Percentiles rank a stretch among this genome's conserved stretches.
Conservation (phyloP, 2,797 vertebrate genomes). For the Helarctos malayanus region DNA sequence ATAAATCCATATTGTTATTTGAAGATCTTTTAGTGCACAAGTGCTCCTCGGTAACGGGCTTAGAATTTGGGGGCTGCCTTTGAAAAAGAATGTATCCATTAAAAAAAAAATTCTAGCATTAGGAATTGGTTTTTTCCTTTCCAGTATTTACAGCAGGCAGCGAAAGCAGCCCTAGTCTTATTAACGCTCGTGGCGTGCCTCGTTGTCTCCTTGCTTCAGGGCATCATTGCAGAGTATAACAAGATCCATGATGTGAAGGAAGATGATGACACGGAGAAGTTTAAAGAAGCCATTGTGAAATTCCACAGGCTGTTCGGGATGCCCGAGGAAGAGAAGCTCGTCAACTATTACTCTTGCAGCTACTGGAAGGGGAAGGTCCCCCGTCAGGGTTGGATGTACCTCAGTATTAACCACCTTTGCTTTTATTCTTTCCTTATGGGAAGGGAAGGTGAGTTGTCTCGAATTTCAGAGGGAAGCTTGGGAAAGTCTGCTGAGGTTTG, state of each 20-base stretch:
- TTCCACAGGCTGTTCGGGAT: constrained; percentile 98
- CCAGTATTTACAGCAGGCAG: fast-evolving
- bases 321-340: constrained; percentile 98
- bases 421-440: constrained; percentile 98
- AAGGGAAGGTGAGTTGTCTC: constrained; percentile 94
- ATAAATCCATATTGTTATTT: neutral
- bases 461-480: neutral
- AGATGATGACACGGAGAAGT: constrained; percentile 98
- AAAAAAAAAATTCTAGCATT: neutral
- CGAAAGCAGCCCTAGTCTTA: neutral
- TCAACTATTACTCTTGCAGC: constrained; percentile 99
- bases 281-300: constrained; percentile 97
- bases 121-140: neutral
- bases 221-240: constrained; percentile 98
- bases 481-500: neutral
- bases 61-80: neutral
- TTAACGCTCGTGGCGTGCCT: neutral
- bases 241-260: constrained; percentile 97
- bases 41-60: neutral
- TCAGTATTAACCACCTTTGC: constrained; percentile 99
- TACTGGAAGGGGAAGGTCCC: constrained; percentile 99
- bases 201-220: constrained; percentile 88
- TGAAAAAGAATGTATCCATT: neutral
- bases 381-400: constrained; percentile 98
- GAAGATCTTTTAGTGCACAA: neutral